Conservation (phyloP, 2,113 vertebrate species). For the Psilopogon haemacephalus region DNA sequence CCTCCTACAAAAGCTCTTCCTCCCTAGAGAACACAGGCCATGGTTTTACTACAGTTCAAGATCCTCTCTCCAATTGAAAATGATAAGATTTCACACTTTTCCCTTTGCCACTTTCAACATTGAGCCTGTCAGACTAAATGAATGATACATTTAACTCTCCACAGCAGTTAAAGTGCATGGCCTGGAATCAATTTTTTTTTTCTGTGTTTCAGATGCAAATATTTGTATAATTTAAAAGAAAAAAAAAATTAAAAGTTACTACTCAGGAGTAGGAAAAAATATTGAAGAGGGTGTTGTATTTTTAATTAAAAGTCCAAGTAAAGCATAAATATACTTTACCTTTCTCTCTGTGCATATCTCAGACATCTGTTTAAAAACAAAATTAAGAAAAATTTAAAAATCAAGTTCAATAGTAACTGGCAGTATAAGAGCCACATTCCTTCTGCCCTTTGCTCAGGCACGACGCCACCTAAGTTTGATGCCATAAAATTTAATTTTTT, state of each 20-base stretch:
- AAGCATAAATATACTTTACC: conserved; percentile 27
- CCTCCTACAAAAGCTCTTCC: neutral
- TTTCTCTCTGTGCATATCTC: conserved; percentile 39
- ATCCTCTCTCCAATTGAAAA: neutral
- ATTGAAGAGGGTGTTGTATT: conserved; percentile 13
- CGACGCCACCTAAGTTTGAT: conserved; percentile 73
- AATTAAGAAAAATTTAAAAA: neutral
- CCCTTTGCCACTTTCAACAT: neutral
- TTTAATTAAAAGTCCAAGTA: conserved; percentile 66
- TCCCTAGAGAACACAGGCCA: neutral
- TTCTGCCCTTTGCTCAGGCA: conserved; percentile 73
- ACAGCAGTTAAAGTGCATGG: conserved; percentile 16
- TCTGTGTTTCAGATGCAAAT: conserved; percentile 47
- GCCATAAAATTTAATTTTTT: conserved; percentile 79
- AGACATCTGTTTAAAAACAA: conserved; percentile 49
- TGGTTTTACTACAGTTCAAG: neutral
- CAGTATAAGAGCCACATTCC: conserved; percentile 73
- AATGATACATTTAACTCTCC: conserved; percentile 19
- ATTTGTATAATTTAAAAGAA: conserved; percentile 31
- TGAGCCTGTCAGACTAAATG: neutral
- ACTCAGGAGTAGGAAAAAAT: conserved; percentile 48
- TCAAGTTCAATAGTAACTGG: conserved; percentile 70
- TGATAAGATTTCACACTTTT: neutral
- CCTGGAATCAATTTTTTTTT: conserved; percentile 12
- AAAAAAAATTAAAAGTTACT: conserved; percentile 3